Evolutionary conservation across 1,140 invertebrate species (phyloP), one percentile per base, ranked within the genome.

Genomic region (Drosophila setifemur): DNA sequence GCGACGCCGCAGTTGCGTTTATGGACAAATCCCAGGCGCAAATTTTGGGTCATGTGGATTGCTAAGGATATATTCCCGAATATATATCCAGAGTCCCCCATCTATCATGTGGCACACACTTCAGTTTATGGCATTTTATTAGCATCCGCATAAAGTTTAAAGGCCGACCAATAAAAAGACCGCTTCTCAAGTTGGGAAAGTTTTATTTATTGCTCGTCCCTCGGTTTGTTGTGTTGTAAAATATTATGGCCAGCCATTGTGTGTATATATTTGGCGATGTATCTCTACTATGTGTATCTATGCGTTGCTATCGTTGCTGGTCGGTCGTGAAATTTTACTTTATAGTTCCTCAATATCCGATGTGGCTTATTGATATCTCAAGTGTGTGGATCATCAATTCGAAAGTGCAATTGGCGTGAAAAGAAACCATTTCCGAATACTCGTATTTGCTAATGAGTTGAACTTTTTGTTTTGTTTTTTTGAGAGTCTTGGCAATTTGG

Each of bases 1-100:
- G 18, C 33, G 33, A 47, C 49, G 21, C 26, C 21, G 19, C 39
- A 44, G 45, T 49, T 47, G 50, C 50, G 50, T 58, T 69, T 58
- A 71, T 71, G 66, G 53, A 43, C 23, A 71, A 71, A 71, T 71
- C 67, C 68, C 54, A 71, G 67, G 54, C 68, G 67, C 53, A 60
- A 52, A 40, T 70, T 70, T 58, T 31, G 42, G 49, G 43, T 48
- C 28, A 44, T 42, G 29, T 16, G 18, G 29, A 39, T 42, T 50
- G 70, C 44, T 44, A 60, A 26, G 6, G 6, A n/a, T n/a, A n/a
- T n/a, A n/a, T n/a, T n/a, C n/a, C n/a, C n/a, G 21, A 9, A 40
- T 9, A 6, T 23, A 6, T 19, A 23, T 19, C 18, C 33, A 5
- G 2, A n/a, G 9, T 8, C 6, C 11, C 16, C 44, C 66, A 71